phyloP scores from a whole-genome alignment of 2,797 vertebrate genomes.

The Octomys mimax region DNA sequence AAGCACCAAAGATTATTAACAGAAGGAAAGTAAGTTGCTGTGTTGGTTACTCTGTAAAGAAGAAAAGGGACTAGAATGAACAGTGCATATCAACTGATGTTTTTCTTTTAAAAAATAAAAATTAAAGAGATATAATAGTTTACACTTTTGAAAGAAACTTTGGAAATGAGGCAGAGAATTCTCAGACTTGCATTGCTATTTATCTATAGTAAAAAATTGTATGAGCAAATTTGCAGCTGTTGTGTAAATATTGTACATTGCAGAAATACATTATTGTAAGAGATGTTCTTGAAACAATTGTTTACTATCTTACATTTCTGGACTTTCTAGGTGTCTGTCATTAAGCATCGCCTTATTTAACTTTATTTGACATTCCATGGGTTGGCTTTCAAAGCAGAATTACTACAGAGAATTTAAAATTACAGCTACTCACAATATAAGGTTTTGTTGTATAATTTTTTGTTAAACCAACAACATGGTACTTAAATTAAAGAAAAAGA shows the following conservation, averaged over 20 bases:
- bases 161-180: constrained; percentile 63
- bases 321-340: constrained; percentile 83
- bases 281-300: constrained; percentile 85
- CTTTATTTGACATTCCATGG: constrained; percentile 80
- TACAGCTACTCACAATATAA: constrained; percentile 66
- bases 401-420: constrained; percentile 59
- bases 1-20: constrained; percentile 87
- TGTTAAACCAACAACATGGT: background rate
- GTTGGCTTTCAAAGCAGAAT: constrained; percentile 83
- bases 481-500: background rate
- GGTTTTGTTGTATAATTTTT: constrained; percentile 8
- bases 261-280: constrained; percentile 91
- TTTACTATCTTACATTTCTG: constrained; percentile 85
- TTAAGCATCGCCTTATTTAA: constrained; percentile 83
- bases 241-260: constrained; percentile 93
- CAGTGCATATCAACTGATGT: constrained; percentile 71
- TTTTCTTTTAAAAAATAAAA: constrained; percentile 45
- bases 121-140: constrained; percentile 63
- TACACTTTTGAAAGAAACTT: constrained; percentile 75
- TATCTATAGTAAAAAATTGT: constrained; percentile 88
- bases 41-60: constrained; percentile 46
- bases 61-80: constrained; percentile 56
- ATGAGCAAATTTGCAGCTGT: constrained; percentile 86
- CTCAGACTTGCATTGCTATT: constrained; percentile 85
- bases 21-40: constrained; percentile 54